phyloP scores from a whole-genome alignment of 2,113 vertebrate species.

The Microcebus griseorufus region DNA sequence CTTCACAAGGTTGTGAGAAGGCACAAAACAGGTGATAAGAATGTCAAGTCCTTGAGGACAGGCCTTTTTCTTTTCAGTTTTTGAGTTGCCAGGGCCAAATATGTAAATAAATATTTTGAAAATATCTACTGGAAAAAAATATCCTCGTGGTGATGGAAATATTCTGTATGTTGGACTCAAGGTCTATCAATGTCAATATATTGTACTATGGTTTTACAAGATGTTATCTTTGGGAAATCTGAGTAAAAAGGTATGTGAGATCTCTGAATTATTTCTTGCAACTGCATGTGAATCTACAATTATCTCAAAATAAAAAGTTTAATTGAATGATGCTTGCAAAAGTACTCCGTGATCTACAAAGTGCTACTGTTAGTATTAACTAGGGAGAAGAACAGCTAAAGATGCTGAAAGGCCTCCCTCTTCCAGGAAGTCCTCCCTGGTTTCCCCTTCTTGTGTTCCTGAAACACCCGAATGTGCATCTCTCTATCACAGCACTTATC shows the following conservation, averaged over 20 bases:
- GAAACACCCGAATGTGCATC: background rate
- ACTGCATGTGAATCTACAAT: background rate
- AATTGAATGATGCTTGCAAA: background rate
- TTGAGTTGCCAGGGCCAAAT: background rate
- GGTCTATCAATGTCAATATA: background rate
- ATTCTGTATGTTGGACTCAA: background rate
- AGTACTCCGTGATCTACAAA: background rate
- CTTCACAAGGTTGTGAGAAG: background rate
- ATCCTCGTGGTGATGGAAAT: no score
- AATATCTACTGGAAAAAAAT: background rate
- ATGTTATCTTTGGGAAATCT: background rate
- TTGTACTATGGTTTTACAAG: background rate
- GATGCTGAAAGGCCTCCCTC: background rate
- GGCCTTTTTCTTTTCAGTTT: background rate
- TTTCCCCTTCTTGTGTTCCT: background rate
- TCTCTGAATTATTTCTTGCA: background rate
- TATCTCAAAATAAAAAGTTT: background rate
- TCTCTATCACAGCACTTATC: background rate
- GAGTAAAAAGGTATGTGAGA: background rate
- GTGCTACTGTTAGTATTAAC: background rate
- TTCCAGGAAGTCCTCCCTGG: slow-evolving; percentile 18
- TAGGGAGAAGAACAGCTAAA: background rate
- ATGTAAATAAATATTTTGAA: background rate
- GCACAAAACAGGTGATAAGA: background rate
- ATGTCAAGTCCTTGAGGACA: background rate